These are phyloP conservation scores for Rhyacophila evoluta DNA, from an alignment of 2,888 invertebrate genomes.

Conservation along the genomic window DNA sequence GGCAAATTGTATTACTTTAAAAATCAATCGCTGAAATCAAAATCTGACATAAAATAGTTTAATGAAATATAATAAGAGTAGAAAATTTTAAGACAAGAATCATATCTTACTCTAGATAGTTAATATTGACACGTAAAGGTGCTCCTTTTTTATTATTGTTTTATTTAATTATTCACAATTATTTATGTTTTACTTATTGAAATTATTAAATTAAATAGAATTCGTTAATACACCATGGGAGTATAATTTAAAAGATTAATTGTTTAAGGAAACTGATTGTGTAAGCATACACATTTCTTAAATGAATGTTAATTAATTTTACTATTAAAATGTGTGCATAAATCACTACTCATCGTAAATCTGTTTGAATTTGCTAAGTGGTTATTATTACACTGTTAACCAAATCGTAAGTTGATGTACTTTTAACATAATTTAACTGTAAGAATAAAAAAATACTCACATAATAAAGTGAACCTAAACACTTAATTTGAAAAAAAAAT, in stretches of 20 bases:
- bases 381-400: conserved; percentile 7
- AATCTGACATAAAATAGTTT: background rate
- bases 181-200: too few relatives aligned
- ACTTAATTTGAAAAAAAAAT: too few relatives aligned
- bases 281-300: background rate
- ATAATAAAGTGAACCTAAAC: too few relatives aligned
- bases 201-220: background rate
- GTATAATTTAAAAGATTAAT: conserved; percentile 1
- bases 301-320: conserved; percentile 15
- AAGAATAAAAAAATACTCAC: background rate
- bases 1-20: too few relatives aligned
- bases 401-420: conserved; percentile 8
- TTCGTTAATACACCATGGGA: conserved; percentile 4
- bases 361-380: background rate
- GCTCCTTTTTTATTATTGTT: background rate
- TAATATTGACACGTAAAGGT: conserved; percentile 31
- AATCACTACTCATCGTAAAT: conserved; percentile 1
- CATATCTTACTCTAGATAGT: conserved; percentile 46
- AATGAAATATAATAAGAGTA: conserved; percentile 24
- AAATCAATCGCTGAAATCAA: background rate
- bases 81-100: conserved; percentile 43
- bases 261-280: background rate
- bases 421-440: background rate
- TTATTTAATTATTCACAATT: background rate
- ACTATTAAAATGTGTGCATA: conserved; percentile 2